Evolutionary conservation across 2,888 invertebrate genomes (phyloP), one percentile per base, ranked within the genome.

Genomic region (Hyalella azteca): DNA sequence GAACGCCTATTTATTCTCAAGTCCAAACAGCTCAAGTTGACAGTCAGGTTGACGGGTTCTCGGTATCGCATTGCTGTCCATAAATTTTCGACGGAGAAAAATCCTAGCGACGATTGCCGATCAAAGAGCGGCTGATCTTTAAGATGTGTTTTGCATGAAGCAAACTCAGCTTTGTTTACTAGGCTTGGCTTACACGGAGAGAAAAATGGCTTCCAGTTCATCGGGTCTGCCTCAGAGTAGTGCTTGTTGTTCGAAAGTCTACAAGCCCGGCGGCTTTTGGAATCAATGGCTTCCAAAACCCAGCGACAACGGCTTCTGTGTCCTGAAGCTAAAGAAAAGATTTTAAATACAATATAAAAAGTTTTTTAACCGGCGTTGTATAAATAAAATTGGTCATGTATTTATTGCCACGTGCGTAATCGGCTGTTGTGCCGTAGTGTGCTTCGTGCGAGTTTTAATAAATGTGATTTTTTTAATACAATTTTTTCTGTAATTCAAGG

Each of bases 1-100:
- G 66, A 66, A 66, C 66, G 66, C 66, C 36, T 66, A 66, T 66
- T 66, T 66, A 66, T 66, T 66, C 29, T 66, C 66, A 66, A 36
- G 66, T 66, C 66, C 66, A 66, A 66, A 66, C 66, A 66, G 36
- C 36, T 66, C 36, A 29, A 36, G 36, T 66, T 66, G 66, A 66
- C 66, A 66, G 66, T 66, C 66, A 66, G 66, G 32, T 66, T 66
- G 66, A 66, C 66, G 36, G 66, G 36, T 36, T 36, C 66, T n/a
- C 36, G 66, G 66, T 66, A 66, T 66, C 66, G 66, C 32, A 66
- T 66, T 66, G 66, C 66, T n/a, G 29, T 32, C 66, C 19, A 66
- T 66, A 66, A 66, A 66, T 66, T 66, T 36, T 19, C 66, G 15
- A 36, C 19, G 39, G 32, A 36, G 5, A 36, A 66, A 66, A 66